Base-by-base conservation (phyloP, 2,888 invertebrate genomes). In the Hesperia comma region DNA sequence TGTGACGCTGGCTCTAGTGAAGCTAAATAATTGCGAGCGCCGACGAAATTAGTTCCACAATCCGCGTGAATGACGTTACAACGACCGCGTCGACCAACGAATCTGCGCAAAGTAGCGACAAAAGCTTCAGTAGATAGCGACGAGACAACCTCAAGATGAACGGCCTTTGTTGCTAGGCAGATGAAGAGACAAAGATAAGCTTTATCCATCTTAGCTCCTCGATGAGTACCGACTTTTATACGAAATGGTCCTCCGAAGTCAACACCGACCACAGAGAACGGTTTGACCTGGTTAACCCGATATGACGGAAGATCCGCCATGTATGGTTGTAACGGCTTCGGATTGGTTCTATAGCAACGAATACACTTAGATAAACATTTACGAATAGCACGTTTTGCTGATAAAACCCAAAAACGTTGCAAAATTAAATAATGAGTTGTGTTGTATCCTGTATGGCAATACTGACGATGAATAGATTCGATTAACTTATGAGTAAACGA, bases 161-260 rank as follows among this genome's bases (percentile, higher is more conserved):
- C 54, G 6, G 54, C 54, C 54, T 54, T 54, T 32, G 32, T 33
- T 54, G 54, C 54, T 15, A 33, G 26, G 32, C 54, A 54, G 15
- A 54, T 26, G 15, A 54, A 54, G 26, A 54, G 26, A 33, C 54
- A 54, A n/a, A 54, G 14, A 12, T 26, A 54, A 14, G 54, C 54
- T 19, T 54, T 54, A 7, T 14, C 32, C 4, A 54, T 14, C 32
- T 54, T 54, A 37, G 58, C 61, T 2, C 64, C 62, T 10, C 67
- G 61, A 58, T 68, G 62, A 10, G 51, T n/a, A 19, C 63, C 68
- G 10, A 63, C 14, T 54, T 61, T 60, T 0, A 70, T 70, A 5
- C 67, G 66, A 46, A 70, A 70, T 3, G 70, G 70, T 17, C 70
- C 70, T 2, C 66, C 68, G 40, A 46, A 70, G 61, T 70, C 68